Evolutionary conservation across 1,140 invertebrate genomes (phyloP).

Genomic region (Stegodyphus dumicola): DNA sequence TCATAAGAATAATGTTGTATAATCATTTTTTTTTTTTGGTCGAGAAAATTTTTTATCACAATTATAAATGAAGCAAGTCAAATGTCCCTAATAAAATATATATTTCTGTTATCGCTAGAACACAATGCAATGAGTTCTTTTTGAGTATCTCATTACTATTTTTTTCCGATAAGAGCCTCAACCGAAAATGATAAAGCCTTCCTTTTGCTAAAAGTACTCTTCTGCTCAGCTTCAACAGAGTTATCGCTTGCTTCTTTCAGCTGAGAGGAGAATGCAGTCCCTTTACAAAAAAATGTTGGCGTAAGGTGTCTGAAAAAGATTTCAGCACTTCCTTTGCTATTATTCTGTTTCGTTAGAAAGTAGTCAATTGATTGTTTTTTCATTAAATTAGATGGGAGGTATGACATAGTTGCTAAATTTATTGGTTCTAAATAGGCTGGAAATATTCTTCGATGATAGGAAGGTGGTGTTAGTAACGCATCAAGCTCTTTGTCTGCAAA

Average conservation of each 20-base stretch:
- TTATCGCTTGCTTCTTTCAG: background rate
- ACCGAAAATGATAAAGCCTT: constrained; percentile 65
- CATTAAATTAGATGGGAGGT: background rate
- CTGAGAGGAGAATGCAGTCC: too few species aligned
- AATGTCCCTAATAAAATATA: too few species aligned
- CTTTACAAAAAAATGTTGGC: background rate
- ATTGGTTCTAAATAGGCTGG: background rate
- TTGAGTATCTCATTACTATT: background rate
- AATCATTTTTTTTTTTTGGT: too few species aligned
- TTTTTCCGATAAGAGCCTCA: constrained; percentile 62
- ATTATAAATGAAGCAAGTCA: too few species aligned
- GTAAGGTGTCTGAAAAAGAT: background rate
- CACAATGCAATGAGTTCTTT: too few species aligned
- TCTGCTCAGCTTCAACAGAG: background rate
- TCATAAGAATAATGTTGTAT: too few species aligned
- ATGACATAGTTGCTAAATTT: background rate
- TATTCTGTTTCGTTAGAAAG: background rate
- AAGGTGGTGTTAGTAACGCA: constrained; percentile 64
- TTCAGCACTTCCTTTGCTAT: background rate
- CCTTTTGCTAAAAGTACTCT: constrained; percentile 32
- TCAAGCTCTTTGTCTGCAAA: constrained; percentile 71
- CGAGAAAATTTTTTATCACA: too few species aligned
- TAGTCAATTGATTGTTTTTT: background rate
- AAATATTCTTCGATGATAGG: constrained; percentile 64
- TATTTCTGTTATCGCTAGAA: too few species aligned